phyloP scores from a whole-genome alignment of 1,140 invertebrate species.

The Phymorhynchus buccinoides region DNA sequence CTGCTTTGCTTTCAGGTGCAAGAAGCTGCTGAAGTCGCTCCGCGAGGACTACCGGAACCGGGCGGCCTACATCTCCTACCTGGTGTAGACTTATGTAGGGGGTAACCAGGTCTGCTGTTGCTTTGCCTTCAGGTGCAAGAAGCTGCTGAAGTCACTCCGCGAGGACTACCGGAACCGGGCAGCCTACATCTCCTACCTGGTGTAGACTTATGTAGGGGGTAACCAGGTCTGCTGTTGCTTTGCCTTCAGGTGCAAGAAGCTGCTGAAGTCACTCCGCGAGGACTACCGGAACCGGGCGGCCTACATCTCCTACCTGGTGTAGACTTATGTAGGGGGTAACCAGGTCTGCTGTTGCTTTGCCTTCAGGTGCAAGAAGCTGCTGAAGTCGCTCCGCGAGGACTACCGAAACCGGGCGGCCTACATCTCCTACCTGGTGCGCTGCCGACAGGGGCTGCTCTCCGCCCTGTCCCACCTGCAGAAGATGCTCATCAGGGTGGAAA shows the following conservation, averaged over 20 bases:
- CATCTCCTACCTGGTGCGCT: slow-evolving; percentile 87
- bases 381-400: slow-evolving; percentile 86
- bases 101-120: no score
- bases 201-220: no score
- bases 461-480: slow-evolving; percentile 85
- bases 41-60: slow-evolving; percentile 86
- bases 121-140: slow-evolving; percentile 83
- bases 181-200: slow-evolving; percentile 89
- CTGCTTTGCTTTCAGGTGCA: no score
- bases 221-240: no score
- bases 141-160: slow-evolving; percentile 84
- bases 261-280: slow-evolving; percentile 85
- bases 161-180: slow-evolving; percentile 86
- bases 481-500: slow-evolving; percentile 74
- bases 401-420: slow-evolving; percentile 86
- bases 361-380: slow-evolving; percentile 82
- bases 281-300: slow-evolving; percentile 86
- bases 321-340: not conserved
- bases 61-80: slow-evolving; percentile 87
- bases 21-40: slow-evolving; percentile 85
- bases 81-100: no score
- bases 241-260: slow-evolving; percentile 83
- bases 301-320: slow-evolving; percentile 90
- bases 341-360: not conserved
- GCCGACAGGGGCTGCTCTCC: slow-evolving; percentile 86